Conservation (phyloP, 2,113 vertebrate species). For the Setophaga coronata region DNA sequence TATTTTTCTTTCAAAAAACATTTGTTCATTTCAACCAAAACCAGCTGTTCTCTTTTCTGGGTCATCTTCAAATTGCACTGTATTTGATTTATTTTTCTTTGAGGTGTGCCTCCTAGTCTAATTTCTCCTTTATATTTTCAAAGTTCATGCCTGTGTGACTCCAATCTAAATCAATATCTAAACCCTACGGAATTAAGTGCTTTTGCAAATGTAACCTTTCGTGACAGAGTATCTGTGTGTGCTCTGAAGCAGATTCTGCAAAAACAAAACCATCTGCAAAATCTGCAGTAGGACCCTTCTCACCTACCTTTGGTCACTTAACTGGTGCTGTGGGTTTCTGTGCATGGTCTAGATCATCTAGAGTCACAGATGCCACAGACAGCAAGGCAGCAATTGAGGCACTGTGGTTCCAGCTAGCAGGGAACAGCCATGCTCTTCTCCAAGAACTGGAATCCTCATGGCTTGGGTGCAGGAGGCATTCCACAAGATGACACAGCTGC, state of each 20-base stretch:
- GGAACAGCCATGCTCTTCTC: background rate
- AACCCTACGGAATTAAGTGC: background rate
- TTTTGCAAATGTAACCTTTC: slow-evolving; percentile 18
- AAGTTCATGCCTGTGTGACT: background rate
- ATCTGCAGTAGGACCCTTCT: background rate
- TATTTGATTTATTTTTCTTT: slow-evolving; percentile 4
- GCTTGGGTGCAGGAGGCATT: background rate
- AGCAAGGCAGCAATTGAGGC: background rate
- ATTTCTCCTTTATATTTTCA: background rate
- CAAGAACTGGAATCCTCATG: background rate
- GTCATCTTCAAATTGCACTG: background rate
- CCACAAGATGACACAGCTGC: background rate
- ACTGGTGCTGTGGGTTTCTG: background rate
- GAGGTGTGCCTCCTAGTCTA: background rate
- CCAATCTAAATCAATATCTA: slow-evolving; percentile 17
- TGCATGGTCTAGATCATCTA: background rate
- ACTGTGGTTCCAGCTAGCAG: background rate
- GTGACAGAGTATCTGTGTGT: accelerated
- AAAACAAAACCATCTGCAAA: background rate
- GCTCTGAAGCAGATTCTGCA: background rate
- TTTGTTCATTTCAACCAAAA: background rate
- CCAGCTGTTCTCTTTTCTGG: background rate
- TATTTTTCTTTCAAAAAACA: background rate
- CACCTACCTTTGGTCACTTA: background rate
- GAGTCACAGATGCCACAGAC: background rate